Percentiles rank a stretch among this genome's conserved stretches.
Evolutionary conservation across 2,888 invertebrate species (phyloP).

Genomic region (Nemurella pictetii): DNA sequence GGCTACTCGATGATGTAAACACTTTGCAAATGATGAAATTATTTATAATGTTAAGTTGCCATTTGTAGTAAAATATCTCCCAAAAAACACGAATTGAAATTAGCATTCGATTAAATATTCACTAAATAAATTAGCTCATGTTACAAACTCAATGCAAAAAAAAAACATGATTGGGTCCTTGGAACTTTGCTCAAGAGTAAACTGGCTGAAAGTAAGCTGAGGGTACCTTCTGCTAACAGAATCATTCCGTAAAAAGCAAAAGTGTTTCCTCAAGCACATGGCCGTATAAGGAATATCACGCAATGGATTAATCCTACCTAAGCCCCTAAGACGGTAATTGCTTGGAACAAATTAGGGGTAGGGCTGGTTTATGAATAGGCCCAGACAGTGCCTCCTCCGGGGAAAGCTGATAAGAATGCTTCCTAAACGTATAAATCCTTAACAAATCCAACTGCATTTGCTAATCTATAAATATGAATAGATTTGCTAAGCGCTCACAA

Average conservation of each 20-base stretch:
- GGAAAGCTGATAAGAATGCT: neutral
- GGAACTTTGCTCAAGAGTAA: no score
- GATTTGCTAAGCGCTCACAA: neutral
- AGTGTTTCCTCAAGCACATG: no score
- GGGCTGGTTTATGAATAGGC: neutral
- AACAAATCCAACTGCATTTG: neutral
- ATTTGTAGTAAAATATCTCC: neutral
- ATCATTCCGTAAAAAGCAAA: no score
- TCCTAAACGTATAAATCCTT: neutral
- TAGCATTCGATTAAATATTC: neutral
- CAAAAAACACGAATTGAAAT: neutral
- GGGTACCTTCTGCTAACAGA: no score
- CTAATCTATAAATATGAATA: neutral
- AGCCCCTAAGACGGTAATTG: neutral
- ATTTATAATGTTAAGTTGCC: neutral
- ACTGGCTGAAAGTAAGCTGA: no score
- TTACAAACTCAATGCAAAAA: neutral
- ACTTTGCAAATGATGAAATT: neutral
- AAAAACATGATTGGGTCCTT: neutral
- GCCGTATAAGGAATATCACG: neutral
- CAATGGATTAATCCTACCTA: neutral
- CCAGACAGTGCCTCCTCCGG: neutral
- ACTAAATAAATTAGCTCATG: neutral
- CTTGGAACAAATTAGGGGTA: neutral
- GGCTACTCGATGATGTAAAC: neutral